A percentile compares a stretch with the other conserved stretches of the same genome.
These are phyloP conservation scores for Diglossa cyanea DNA, from an alignment of 2,797 vertebrate species.

Conservation along the genomic window DNA sequence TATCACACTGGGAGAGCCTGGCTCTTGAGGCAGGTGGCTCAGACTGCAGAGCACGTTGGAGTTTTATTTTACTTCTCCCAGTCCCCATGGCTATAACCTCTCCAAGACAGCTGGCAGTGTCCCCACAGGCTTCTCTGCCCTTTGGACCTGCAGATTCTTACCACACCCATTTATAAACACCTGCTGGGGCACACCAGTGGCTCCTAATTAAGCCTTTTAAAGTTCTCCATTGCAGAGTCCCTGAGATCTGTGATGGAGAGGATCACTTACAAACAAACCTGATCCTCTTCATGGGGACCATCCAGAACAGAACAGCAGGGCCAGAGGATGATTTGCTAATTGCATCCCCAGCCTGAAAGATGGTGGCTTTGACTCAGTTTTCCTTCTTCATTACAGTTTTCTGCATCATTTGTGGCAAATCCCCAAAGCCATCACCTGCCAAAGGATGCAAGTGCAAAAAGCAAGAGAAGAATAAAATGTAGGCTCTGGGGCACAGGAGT, in stretches of 20 bases:
- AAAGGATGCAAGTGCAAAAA: neutral
- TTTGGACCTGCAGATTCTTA: neutral
- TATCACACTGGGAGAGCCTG: fast-evolving
- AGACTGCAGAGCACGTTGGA: fast-evolving
- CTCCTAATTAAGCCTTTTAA: neutral
- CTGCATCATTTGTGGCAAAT: neutral
- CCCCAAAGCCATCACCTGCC: neutral
- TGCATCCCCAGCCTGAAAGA: neutral
- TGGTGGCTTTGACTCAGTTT: neutral
- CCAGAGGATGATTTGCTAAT: neutral
- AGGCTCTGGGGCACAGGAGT: neutral
- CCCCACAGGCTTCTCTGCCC: neutral
- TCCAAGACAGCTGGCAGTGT: neutral
- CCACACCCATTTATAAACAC: neutral
- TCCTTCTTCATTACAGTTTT: neutral
- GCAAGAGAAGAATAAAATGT: neutral
- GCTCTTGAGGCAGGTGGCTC: neutral
- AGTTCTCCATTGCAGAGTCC: neutral
- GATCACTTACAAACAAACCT: neutral
- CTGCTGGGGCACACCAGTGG: neutral
- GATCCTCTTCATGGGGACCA: neutral
- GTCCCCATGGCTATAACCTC: neutral
- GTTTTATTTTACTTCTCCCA: neutral
- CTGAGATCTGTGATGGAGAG: neutral
- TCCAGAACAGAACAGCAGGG: neutral